Conservation (phyloP, 2,797 vertebrate species). For the Nyctibius grandis region DNA sequence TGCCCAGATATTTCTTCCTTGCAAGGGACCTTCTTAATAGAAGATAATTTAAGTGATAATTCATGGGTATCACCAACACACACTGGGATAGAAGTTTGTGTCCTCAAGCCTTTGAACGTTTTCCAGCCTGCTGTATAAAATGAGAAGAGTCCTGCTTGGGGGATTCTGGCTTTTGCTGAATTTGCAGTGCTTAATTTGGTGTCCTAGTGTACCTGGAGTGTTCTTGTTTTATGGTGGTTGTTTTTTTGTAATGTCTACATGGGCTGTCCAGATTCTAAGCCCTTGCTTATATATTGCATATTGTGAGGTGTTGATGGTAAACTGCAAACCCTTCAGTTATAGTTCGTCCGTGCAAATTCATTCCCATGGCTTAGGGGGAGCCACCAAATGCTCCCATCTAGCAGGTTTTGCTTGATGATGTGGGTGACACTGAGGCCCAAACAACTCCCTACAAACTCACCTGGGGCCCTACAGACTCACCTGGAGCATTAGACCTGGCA, state of each 20-base stretch:
- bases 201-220: too few species aligned
- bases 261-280: neutral
- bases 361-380: neutral
- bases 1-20: neutral
- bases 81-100: neutral
- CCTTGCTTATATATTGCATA: neutral
- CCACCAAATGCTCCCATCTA: accelerated
- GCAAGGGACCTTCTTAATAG: neutral
- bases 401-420: neutral
- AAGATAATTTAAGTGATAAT: neutral
- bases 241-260: accelerated
- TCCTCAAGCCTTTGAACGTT: neutral
- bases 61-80: neutral
- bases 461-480: neutral
- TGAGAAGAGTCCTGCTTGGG: neutral
- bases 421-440: neutral
- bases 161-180: neutral
- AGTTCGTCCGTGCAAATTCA: accelerated
- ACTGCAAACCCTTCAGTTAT: neutral
- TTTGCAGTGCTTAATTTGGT: neutral
- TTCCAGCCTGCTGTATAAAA: neutral
- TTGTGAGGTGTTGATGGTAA: neutral
- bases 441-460: neutral
- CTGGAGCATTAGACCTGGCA: neutral
- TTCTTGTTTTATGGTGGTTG: neutral